A percentile compares a stretch with the other conserved stretches of the same genome.
These are phyloP conservation scores for Actenoides lindsayi DNA, from an alignment of 2,113 vertebrate species.

Conservation along the genomic window DNA sequence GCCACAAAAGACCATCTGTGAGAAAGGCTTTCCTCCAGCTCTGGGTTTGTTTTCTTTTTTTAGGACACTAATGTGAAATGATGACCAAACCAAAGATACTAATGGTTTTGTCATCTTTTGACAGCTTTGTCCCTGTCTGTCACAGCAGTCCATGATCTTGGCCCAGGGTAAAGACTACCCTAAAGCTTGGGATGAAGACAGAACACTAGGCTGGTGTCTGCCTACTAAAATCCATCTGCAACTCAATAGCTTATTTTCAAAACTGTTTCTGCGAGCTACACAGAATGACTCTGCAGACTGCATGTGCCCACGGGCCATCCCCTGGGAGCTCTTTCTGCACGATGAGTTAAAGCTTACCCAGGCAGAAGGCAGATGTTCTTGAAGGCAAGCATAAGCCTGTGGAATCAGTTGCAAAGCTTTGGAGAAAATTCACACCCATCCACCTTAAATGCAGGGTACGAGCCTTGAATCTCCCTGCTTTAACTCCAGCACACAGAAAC, in stretches of 20 bases:
- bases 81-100: neutral
- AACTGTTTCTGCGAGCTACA: neutral
- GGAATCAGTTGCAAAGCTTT: neutral
- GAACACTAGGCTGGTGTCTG: neutral
- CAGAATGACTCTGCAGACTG: neutral
- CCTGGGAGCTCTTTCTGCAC: neutral
- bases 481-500: neutral
- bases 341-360: neutral
- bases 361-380: conserved; percentile 21
- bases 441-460: neutral
- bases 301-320: neutral
- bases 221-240: neutral
- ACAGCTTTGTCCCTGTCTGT: neutral
- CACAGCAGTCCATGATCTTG: neutral
- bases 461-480: neutral
- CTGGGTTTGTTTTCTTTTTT: neutral
- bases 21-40: neutral
- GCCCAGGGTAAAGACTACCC: neutral
- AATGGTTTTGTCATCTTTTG: neutral
- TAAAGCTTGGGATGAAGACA: neutral
- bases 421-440: neutral
- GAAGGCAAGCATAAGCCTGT: neutral
- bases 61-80: neutral
- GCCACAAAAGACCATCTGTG: neutral
- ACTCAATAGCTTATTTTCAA: neutral